Evolutionary conservation across 1,140 invertebrate genomes (phyloP).

Genomic region (Hormaphis cornu): DNA sequence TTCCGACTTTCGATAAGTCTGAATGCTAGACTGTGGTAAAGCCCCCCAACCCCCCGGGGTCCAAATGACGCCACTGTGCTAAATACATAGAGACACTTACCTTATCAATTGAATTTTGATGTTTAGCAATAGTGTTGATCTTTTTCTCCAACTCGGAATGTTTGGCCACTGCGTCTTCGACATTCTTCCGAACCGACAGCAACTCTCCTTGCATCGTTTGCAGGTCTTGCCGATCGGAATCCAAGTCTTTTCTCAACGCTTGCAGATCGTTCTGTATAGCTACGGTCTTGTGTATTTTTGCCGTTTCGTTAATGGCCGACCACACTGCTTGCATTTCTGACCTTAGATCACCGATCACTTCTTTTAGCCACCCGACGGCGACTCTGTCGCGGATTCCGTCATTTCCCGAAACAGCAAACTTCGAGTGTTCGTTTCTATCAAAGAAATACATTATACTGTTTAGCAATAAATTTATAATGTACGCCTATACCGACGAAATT

Average conservation of each 20-base stretch:
- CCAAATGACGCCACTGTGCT: no score
- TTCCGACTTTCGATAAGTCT: no score
- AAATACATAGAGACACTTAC: background rate
- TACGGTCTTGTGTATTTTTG: background rate
- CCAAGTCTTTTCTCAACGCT: conserved; percentile 6
- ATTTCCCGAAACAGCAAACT: background rate
- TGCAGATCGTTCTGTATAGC: conserved; percentile 14
- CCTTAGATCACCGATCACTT: conserved; percentile 11
- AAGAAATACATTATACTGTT: no score
- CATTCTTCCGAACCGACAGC: conserved; percentile 2
- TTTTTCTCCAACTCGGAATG: conserved; percentile 12
- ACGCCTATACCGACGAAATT: no score
- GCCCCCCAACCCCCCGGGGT: no score
- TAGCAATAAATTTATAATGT: no score
- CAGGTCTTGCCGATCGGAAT: conserved; percentile 1
- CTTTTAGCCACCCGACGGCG: conserved; percentile 16
- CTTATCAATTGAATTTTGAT: background rate
- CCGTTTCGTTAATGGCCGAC: conserved; percentile 18
- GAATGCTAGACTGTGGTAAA: no score
- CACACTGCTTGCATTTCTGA: conserved; percentile 22
- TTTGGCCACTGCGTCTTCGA: background rate
- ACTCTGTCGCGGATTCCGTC: background rate
- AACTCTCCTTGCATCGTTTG: conserved; percentile 21
- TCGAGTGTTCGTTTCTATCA: conserved; percentile 1
- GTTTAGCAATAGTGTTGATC: background rate